Conservation (phyloP, 2,888 invertebrate genomes). For the Orthosia incerta region DNA sequence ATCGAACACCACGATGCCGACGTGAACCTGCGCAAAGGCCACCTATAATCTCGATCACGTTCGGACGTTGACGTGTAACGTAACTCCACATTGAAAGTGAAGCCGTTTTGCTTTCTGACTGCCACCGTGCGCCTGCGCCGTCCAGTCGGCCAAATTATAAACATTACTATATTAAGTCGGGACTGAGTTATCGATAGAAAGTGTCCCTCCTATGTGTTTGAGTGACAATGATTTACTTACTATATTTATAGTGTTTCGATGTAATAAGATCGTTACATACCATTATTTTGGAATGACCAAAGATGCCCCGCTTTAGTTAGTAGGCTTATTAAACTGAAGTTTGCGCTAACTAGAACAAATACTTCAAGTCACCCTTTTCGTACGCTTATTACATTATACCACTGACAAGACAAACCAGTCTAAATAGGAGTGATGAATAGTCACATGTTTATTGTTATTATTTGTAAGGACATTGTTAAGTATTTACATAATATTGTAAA, state of each 20-base stretch:
- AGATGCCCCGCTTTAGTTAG: not conserved
- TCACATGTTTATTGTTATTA: slow-evolving; percentile 12
- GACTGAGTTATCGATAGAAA: slow-evolving; percentile 74
- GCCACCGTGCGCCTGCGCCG: slow-evolving; percentile 45
- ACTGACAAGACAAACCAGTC: not conserved
- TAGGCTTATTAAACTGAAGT: not conserved
- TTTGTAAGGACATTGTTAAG: not conserved
- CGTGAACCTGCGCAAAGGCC: slow-evolving; percentile 33
- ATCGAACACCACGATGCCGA: not conserved
- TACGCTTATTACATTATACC: not conserved
- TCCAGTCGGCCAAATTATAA: slow-evolving; percentile 74
- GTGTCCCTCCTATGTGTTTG: slow-evolving; percentile 59
- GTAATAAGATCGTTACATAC: not conserved
- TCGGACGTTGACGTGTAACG: slow-evolving; percentile 78
- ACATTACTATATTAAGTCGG: slow-evolving; percentile 71
- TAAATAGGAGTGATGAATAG: not conserved
- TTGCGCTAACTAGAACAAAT: not conserved
- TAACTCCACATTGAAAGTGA: slow-evolving; percentile 81
- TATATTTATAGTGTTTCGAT: slow-evolving; percentile 2
- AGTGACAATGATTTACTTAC: slow-evolving; percentile 2
- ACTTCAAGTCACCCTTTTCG: not conserved
- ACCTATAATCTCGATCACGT: slow-evolving; percentile 61
- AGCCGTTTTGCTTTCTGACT: slow-evolving; percentile 87
- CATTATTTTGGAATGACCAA: not conserved
- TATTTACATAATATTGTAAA: slow-evolving; percentile 32